A percentile compares a stretch with the other conserved stretches of the same genome.
Conservation (phyloP, 2,113 vertebrate species). For the Labeo catla region DNA sequence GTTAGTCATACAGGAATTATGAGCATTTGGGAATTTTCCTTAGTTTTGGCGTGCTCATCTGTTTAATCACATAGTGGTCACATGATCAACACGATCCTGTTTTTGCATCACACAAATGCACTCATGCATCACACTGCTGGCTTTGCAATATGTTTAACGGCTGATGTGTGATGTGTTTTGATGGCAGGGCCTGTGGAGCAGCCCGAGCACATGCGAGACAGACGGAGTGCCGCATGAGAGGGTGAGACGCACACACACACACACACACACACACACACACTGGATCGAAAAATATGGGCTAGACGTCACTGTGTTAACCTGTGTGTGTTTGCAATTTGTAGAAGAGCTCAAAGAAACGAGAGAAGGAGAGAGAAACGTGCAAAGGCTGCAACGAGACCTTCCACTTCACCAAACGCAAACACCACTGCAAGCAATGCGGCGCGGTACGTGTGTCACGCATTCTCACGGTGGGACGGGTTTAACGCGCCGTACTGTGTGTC, state of each 20-base stretch:
- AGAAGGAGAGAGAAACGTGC: constrained; percentile 92
- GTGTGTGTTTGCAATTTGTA: constrained; percentile 54
- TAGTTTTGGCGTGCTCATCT: neutral
- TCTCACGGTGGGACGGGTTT: too few species aligned
- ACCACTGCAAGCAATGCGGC: constrained; percentile 93
- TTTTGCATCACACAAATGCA: neutral
- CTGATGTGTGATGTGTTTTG: neutral
- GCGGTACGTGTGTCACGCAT: constrained; percentile 78
- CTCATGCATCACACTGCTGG: neutral
- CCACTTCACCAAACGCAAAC: constrained; percentile 92
- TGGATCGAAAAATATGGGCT: neutral
- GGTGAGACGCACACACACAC: constrained; percentile 61
- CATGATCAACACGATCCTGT: too few species aligned
- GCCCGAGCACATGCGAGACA: constrained; percentile 68
- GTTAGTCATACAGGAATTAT: neutral
- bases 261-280: neutral
- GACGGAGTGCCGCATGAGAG: constrained; percentile 74
- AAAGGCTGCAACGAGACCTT: constrained; percentile 92
- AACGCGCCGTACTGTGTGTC: neutral
- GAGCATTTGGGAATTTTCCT: neutral
- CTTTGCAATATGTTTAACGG: neutral
- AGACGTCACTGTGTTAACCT: neutral
- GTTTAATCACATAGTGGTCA: neutral
- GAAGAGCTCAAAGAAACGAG: constrained; percentile 89
- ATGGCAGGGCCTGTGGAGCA: constrained; percentile 70